Base-by-base conservation (phyloP, 2,797 vertebrate species). In the Sebastes variabilis region DNA sequence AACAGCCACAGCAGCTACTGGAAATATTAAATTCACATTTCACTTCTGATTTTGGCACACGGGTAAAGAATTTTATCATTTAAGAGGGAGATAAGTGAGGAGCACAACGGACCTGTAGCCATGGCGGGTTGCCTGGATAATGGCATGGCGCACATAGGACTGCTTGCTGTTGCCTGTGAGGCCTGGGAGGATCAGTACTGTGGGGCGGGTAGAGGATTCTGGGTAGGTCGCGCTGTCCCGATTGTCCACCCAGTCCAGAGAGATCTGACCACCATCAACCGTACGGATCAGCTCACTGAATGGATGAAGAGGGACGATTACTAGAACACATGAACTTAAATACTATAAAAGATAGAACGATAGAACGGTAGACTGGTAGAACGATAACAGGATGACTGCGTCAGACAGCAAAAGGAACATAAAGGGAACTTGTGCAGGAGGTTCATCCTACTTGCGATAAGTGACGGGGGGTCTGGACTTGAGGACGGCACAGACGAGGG, bases 181-280 rank as follows among this genome's bases (percentile, higher is more conserved):
- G 14, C 97, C 97, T 0, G 97, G 97, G 38, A 98, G 95, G 81
- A 97, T 93, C 60, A 97, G 87, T 3, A 97, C 89, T 0, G 94
- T 96, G 71, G 97, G 97, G 0, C 95, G 93, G 1, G 90, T 86
- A 16, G 88, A 62, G n/a, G 92, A 88, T 34, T 96, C 92, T 22
- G 94, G 92, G 84, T 91, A 91, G 3, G 64, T 66, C 1, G 6
- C 2, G 13, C 92, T 94, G 67, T 67, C 18, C 0, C 73, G 49
- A 77, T 95, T 95, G 76, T 95, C 93, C 10, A 94, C 87, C 97
- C 97, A 97, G 88, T 98, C 97, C 67, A 97, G 90, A 46, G 96
- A 94, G 76, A 98, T 89, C 88, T 97, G 97, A 25, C 97, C 96
- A 1, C 97, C 97, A 4, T 98, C 97, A 0, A 78, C 65, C 0